A percentile compares a stretch with the other conserved stretches of the same genome.
These are phyloP conservation scores for Urocolius indicus DNA, from an alignment of 2,113 vertebrate species.

Conservation along the genomic window DNA sequence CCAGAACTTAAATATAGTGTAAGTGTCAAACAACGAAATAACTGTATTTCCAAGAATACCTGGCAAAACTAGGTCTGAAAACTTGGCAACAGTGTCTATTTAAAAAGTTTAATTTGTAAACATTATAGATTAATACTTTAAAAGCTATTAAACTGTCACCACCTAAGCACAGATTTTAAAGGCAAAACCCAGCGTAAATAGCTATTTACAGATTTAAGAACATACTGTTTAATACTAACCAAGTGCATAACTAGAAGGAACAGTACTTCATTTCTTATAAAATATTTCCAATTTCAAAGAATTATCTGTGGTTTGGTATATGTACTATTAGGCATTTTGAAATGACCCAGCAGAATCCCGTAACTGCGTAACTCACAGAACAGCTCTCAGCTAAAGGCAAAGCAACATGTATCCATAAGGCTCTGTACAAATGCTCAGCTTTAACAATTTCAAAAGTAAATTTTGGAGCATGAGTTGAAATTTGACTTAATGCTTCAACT, in stretches of 20 bases:
- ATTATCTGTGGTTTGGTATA: slow-evolving; percentile 71
- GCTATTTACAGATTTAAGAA: slow-evolving; percentile 75
- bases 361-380: background rate
- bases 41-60: slow-evolving; percentile 57
- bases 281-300: slow-evolving; percentile 64
- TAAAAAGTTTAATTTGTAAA: slow-evolving; percentile 73
- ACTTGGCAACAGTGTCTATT: slow-evolving; percentile 59
- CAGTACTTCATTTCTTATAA: slow-evolving; percentile 63
- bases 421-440: background rate
- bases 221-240: slow-evolving; percentile 49
- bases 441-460: background rate
- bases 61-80: slow-evolving; percentile 59
- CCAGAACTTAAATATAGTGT: slow-evolving; percentile 69
- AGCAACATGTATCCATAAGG: slow-evolving; percentile 30
- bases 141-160: slow-evolving; percentile 68
- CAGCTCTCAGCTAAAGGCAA: slow-evolving; percentile 66
- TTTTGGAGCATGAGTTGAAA: slow-evolving; percentile 57
- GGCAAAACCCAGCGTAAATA: slow-evolving; percentile 65
- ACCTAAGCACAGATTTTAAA: slow-evolving; percentile 67
- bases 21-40: slow-evolving; percentile 67
- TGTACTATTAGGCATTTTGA: slow-evolving; percentile 63
- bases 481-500: slow-evolving; percentile 46
- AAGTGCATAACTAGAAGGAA: slow-evolving; percentile 58
- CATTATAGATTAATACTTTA: slow-evolving; percentile 69
- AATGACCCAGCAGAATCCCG: slow-evolving; percentile 32